Conservation (phyloP, 2,113 vertebrate genomes). For the Mirounga angustirostris region DNA sequence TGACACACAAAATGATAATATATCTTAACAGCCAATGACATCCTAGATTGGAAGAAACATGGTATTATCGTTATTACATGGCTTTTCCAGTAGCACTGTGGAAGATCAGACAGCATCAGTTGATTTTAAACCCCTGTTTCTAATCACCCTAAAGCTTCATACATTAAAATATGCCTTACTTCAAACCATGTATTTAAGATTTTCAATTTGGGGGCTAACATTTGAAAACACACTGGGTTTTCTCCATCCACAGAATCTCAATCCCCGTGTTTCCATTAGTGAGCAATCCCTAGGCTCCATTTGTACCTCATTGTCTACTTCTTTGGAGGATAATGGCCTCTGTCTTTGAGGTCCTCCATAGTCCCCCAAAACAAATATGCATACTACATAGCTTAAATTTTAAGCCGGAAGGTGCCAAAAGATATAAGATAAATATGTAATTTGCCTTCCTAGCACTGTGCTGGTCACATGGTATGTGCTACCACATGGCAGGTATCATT, state of each 20-base stretch:
- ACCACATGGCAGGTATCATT: neutral
- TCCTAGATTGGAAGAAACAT: neutral
- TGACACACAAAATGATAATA: neutral
- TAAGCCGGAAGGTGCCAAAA: neutral
- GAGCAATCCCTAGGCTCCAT: neutral
- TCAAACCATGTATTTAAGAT: neutral
- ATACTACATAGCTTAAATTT: neutral
- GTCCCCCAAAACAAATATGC: neutral
- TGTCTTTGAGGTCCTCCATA: neutral
- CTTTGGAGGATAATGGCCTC: neutral
- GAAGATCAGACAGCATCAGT: neutral
- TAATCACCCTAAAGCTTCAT: neutral
- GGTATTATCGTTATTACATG: neutral
- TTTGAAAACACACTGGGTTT: neutral
- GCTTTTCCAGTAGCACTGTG: neutral
- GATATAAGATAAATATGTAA: neutral
- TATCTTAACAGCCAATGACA: neutral
- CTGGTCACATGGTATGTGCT: neutral
- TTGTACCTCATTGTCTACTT: neutral
- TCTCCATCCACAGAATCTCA: neutral
- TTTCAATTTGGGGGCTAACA: neutral
- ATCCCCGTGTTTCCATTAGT: neutral
- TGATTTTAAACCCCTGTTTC: neutral
- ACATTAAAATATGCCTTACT: neutral
- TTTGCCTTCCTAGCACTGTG: neutral